phyloP scores from a whole-genome alignment of 2,888 invertebrate species.

The Ariolimax columbianus region DNA sequence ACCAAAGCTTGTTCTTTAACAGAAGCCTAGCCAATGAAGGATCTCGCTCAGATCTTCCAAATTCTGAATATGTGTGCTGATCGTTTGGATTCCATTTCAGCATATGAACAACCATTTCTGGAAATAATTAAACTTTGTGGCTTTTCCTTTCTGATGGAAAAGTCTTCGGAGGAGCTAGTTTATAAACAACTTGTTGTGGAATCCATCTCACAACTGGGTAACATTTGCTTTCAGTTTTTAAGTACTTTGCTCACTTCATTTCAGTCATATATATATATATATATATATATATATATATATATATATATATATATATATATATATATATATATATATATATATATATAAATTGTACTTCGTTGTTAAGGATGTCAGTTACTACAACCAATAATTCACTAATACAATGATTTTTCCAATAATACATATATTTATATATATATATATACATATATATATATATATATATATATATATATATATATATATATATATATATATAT shows the following conservation, averaged over 20 bases:
- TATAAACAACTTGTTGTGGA: constrained; percentile 77
- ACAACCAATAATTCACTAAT: too few relatives aligned
- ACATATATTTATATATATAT: too few relatives aligned
- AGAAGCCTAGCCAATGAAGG: constrained; percentile 74
- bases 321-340: too few relatives aligned
- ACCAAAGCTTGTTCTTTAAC: constrained; percentile 57
- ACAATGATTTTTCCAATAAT: too few relatives aligned
- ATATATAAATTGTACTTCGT: too few relatives aligned
- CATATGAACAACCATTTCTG: constrained; percentile 75
- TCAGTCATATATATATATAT: too few relatives aligned
- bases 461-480: too few relatives aligned
- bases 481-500: too few relatives aligned
- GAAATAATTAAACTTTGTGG: constrained; percentile 75
- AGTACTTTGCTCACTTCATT: background rate
- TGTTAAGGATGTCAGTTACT: too few relatives aligned
- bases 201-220: constrained; percentile 78
- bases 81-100: constrained; percentile 71
- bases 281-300: too few relatives aligned
- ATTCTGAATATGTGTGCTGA: constrained; percentile 78
- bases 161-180: constrained; percentile 77
- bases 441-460: too few relatives aligned
- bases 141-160: constrained; percentile 77
- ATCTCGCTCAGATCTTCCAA: constrained; percentile 76
- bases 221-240: background rate
- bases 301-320: too few relatives aligned